phyloP scores from a whole-genome alignment of 2,797 vertebrate genomes.

The Chlorospingus semifuscus region DNA sequence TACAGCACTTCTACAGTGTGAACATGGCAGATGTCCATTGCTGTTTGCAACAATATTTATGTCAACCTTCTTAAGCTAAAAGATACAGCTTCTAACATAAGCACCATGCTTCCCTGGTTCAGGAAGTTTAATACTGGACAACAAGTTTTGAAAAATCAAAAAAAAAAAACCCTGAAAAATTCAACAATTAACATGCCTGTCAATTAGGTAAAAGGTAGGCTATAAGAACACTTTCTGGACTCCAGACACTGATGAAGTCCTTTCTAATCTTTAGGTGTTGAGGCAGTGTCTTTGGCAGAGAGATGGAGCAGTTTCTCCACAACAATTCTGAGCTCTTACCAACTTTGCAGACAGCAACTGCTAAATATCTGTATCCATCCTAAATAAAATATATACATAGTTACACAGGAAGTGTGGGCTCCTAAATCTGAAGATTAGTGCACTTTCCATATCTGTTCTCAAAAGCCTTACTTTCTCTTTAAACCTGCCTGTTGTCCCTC shows the following conservation, averaged over 20 bases:
- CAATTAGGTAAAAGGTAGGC: not conserved
- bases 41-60: not conserved
- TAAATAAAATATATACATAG: not conserved
- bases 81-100: not conserved
- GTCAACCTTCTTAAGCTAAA: not conserved
- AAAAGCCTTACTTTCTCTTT: not conserved
- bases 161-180: not conserved
- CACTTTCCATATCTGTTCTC: not conserved
- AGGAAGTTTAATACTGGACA: not conserved
- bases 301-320: not conserved
- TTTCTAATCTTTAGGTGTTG: not conserved
- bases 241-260: not conserved
- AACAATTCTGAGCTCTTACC: not conserved
- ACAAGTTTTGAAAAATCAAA: not conserved
- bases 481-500: not conserved
- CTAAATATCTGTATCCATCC: not conserved
- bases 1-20: not conserved
- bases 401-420: not conserved
- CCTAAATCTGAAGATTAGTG: not conserved
- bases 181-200: not conserved
- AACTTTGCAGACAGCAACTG: not conserved
- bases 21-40: not conserved
- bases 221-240: not conserved
- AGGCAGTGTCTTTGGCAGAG: not conserved
- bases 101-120: not conserved